Evolutionary conservation across 2,888 invertebrate genomes (phyloP).

Genomic region (Kuschelorhynchus macadamiae): DNA sequence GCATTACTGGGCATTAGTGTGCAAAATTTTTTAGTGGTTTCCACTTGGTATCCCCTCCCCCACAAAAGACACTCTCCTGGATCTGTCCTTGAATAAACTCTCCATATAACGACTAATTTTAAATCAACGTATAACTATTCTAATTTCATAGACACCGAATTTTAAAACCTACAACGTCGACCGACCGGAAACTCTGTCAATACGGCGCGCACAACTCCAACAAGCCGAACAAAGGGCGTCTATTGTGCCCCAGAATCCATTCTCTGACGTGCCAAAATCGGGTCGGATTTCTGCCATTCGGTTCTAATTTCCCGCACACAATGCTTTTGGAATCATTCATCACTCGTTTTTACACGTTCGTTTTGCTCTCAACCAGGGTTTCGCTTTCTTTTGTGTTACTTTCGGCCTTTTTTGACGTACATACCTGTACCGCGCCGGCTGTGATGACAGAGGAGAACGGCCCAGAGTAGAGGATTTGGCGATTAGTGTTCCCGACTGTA

Average conservation of each 20-base stretch:
- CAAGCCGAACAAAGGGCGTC: conserved; percentile 27
- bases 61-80: too few relatives aligned
- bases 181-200: conserved; percentile 34
- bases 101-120: too few relatives aligned
- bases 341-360: conserved; percentile 48
- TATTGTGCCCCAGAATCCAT: conserved; percentile 43
- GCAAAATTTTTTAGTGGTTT: too few relatives aligned
- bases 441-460: conserved; percentile 4
- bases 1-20: too few relatives aligned
- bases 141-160: too few relatives aligned
- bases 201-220: conserved; percentile 22
- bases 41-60: too few relatives aligned
- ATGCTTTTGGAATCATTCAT: conserved; percentile 44
- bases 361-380: conserved; percentile 39
- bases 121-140: too few relatives aligned
- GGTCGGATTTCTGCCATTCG: conserved; percentile 47
- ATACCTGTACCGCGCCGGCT: conserved; percentile 15
- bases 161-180: background rate
- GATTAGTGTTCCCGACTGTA: too few relatives aligned
- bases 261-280: conserved; percentile 49
- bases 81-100: too few relatives aligned
- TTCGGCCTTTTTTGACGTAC: conserved; percentile 31
- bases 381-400: conserved; percentile 42
- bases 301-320: conserved; percentile 48
- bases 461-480: background rate